Evolutionary conservation across 2,888 invertebrate species (phyloP).

Genomic region (Entomobrya proxima): DNA sequence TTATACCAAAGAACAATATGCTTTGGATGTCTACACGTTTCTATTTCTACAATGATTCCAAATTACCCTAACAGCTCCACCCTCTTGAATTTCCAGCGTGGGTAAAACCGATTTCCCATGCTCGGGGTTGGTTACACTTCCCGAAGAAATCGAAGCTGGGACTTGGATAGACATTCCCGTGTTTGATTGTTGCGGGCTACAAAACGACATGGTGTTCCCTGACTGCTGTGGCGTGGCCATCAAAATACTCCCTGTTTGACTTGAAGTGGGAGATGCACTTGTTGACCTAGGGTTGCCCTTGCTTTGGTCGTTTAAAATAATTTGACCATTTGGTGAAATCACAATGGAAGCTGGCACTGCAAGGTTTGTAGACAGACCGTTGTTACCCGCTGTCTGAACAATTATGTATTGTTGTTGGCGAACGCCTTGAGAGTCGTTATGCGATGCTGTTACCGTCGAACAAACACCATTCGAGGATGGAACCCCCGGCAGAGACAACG

Average conservation of each 20-base stretch:
- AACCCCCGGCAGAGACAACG: constrained; percentile 49
- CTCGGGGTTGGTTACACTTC: background rate
- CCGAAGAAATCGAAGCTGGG: constrained; percentile 42
- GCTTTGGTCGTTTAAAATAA: constrained; percentile 72
- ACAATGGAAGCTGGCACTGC: constrained; percentile 74
- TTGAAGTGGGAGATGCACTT: constrained; percentile 87
- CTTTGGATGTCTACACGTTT: too few relatives aligned
- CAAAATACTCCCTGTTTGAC: constrained; percentile 44
- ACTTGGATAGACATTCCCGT: constrained; percentile 54
- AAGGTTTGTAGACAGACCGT: constrained; percentile 75
- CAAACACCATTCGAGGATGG: constrained; percentile 48
- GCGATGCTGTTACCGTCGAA: constrained; percentile 24
- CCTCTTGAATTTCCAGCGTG: constrained; percentile 72
- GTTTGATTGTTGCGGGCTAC: constrained; percentile 53
- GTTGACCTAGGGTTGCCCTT: constrained; percentile 87
- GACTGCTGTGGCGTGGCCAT: constrained; percentile 58
- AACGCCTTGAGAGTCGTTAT: constrained; percentile 55
- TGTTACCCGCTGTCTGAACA: constrained; percentile 74
- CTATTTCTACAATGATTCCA: background rate
- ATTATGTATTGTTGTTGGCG: constrained; percentile 75
- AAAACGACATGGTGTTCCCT: constrained; percentile 47
- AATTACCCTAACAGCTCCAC: constrained; percentile 70
- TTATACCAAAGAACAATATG: background rate
- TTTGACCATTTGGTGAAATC: constrained; percentile 72
- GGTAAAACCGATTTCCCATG: constrained; percentile 60